Conservation (phyloP, 2,888 invertebrate genomes). For the Uropetala carovei region DNA sequence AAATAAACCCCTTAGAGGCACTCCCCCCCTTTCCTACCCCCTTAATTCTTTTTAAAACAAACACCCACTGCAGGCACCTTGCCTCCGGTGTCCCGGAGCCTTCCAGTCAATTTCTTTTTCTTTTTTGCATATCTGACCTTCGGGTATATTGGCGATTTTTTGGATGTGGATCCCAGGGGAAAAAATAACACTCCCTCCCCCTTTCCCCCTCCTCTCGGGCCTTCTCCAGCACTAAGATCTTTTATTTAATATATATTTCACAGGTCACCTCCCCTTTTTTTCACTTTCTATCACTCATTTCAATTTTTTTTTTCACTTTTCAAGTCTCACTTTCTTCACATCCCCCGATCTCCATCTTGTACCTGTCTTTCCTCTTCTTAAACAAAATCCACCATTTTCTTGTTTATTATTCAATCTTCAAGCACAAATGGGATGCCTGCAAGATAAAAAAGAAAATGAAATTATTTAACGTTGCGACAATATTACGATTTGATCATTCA, state of each 20-base stretch:
- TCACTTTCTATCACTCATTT: slow-evolving; percentile 65
- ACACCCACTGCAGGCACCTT: slow-evolving; percentile 65
- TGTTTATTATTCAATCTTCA: slow-evolving; percentile 70
- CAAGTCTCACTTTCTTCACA: slow-evolving; percentile 45
- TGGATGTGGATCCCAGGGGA: slow-evolving; percentile 66
- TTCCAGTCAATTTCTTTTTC: slow-evolving; percentile 65
- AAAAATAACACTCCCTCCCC: neutral
- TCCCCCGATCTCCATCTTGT: slow-evolving; percentile 42
- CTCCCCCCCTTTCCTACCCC: slow-evolving; percentile 31
- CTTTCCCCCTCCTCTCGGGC: slow-evolving; percentile 61
- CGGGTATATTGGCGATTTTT: slow-evolving; percentile 64
- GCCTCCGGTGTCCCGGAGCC: slow-evolving; percentile 55
- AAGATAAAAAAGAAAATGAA: neutral
- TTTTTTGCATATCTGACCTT: slow-evolving; percentile 27
- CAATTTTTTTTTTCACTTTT: slow-evolving; percentile 65
- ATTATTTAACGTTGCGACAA: neutral
- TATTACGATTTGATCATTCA: too few relatives aligned
- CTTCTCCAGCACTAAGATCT: neutral
- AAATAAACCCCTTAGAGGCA: neutral
- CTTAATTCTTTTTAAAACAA: slow-evolving; percentile 65
- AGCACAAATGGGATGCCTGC: slow-evolving; percentile 46
- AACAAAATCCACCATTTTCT: slow-evolving; percentile 68
- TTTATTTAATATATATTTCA: neutral
- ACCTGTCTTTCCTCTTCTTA: slow-evolving; percentile 65
- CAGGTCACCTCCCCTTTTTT: slow-evolving; percentile 32